These are phyloP conservation scores for Galeopsomyia nigrocyanea DNA, from an alignment of 2,888 invertebrate species.

Conservation along the genomic window DNA sequence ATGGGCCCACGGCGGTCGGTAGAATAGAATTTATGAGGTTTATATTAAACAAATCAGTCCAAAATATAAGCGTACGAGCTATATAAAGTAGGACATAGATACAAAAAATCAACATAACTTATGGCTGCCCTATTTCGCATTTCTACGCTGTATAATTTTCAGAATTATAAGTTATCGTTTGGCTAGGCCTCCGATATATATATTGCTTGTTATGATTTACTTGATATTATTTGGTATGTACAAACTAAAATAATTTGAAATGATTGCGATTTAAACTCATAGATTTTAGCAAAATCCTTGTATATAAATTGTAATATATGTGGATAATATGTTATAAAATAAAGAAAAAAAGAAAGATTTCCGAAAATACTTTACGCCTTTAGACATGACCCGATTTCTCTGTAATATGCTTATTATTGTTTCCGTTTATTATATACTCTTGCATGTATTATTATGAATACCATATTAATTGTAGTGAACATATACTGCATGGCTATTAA, in stretches of 20 bases:
- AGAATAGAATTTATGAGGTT: conserved; percentile 25
- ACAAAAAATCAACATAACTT: conserved; percentile 34
- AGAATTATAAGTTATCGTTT: conserved; percentile 39
- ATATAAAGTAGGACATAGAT: conserved; percentile 26
- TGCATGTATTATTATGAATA: conserved; percentile 5
- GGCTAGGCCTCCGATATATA: conserved; percentile 33
- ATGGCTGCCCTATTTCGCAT: conserved; percentile 42
- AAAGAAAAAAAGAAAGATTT: conserved; percentile 63
- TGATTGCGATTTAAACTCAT: conserved; percentile 57
- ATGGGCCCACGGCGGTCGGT: conserved; percentile 19
- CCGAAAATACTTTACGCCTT: conserved; percentile 50
- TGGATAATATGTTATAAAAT: conserved; percentile 66
- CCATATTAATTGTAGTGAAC: neutral
- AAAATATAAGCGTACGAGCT: conserved; percentile 32
- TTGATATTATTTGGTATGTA: conserved; percentile 51
- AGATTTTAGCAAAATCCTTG: conserved; percentile 63
- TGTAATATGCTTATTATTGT: conserved; percentile 23
- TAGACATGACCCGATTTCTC: conserved; percentile 44
- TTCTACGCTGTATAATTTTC: conserved; percentile 43
- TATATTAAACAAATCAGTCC: conserved; percentile 41
- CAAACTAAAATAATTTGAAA: conserved; percentile 54
- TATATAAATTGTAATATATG: conserved; percentile 68
- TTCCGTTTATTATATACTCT: neutral
- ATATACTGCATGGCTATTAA: neutral
- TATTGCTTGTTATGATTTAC: conserved; percentile 43